Evolutionary conservation across 2,888 invertebrate genomes (phyloP), one percentile per base, ranked within the genome.

Genomic region (Scaptomyza caliginosa): DNA sequence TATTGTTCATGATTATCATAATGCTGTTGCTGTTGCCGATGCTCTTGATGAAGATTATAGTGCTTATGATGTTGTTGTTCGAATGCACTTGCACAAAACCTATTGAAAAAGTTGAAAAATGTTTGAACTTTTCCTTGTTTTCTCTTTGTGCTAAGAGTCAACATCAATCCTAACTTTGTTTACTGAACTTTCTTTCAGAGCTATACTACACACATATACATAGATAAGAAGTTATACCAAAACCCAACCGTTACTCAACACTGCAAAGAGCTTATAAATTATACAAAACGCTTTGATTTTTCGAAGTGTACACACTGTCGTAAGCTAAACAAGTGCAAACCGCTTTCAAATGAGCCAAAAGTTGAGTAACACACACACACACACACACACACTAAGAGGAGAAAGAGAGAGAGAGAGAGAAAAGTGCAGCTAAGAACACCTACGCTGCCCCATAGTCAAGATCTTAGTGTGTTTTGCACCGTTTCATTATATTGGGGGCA

Each of bases 351-450:
- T 42, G 30, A 17, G 26, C 17, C 17, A 39, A 26, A 40, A 42
- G 24, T 42, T 42, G 38, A 30, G 21, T 17, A 16, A 6, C 7
- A 7, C n/a, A 28, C 6, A 24, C 28, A 10, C 1, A 19, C 1
- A 13, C 7, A 10, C 28, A 11, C 5, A 32, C n/a, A 32, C n/a
- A 34, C 3, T 2, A 3, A 21, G n/a, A n/a, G 1, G 11, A 6
- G 13, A 16, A 17, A n/a, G 10, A 16, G 13, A 0, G 28, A 3
- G 2, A 7, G 21, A 5, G 26, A 21, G 2, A 2, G 13, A 16
- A 4, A 55, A 70, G 51, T 74, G 70, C 57, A 71, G 38, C 40
- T 13, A 69, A 10, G 32, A 6, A 46, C 64, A 57, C 52, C 56
- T 50, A 63, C 70, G 63, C 70, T 17, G 5, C 26, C 39, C 6